phyloP scores from a whole-genome alignment of 2,113 vertebrate genomes.

The Nycticorax nycticorax region DNA sequence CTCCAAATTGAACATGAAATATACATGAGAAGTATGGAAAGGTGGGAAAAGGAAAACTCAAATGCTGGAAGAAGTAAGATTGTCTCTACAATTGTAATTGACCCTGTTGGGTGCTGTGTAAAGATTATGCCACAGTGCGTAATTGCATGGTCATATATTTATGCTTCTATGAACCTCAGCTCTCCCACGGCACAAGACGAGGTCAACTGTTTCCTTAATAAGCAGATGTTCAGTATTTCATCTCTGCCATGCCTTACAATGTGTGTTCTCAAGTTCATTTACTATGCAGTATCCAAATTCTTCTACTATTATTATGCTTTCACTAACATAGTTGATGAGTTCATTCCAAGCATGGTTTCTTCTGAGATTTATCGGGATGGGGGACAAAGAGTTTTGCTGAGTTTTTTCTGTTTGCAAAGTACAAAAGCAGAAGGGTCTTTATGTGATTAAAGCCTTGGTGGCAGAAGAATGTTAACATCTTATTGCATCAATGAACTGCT shows the following conservation, averaged over 20 bases:
- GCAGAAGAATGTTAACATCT: background rate
- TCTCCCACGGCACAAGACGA: background rate
- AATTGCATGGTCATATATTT: background rate
- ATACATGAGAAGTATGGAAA: background rate
- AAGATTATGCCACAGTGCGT: background rate
- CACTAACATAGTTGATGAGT: background rate
- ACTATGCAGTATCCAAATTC: background rate
- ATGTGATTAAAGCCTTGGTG: background rate
- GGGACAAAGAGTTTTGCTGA: background rate
- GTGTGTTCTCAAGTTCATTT: background rate
- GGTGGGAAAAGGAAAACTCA: background rate
- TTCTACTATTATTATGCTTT: background rate
- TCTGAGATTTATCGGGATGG: background rate
- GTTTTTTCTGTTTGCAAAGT: background rate
- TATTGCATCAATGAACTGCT: background rate
- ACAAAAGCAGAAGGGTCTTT: background rate
- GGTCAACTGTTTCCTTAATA: background rate
- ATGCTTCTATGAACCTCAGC: background rate
- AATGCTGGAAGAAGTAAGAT: background rate
- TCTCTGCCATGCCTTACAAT: background rate
- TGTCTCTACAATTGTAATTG: background rate
- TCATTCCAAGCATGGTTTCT: fast-evolving
- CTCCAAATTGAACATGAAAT: background rate
- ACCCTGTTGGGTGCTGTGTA: background rate
- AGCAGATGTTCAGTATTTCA: background rate